Conservation (phyloP, 2,113 vertebrate species). For the Ceyx cyanopectus region DNA sequence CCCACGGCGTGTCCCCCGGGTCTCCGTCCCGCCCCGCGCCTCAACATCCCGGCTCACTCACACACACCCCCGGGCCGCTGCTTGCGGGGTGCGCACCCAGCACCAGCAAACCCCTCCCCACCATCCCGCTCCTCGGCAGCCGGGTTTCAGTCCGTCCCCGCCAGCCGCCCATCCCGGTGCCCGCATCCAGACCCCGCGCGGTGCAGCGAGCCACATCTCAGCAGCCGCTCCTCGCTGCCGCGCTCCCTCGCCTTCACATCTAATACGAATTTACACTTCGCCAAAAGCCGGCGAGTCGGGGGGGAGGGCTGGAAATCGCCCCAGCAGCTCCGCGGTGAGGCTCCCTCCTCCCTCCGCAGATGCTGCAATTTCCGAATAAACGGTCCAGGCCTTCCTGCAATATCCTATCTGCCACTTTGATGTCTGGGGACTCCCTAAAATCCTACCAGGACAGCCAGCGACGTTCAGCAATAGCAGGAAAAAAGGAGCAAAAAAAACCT, state of each 20-base stretch:
- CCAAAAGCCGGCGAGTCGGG: not conserved
- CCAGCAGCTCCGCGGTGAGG: rapidly evolving
- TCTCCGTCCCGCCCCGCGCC: not conserved
- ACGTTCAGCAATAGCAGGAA: not conserved
- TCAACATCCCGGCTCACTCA: not conserved
- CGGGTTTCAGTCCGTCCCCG: no score
- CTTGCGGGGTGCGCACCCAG: not conserved
- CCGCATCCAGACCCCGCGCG: not conserved
- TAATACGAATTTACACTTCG: not conserved
- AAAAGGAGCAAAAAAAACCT: not conserved
- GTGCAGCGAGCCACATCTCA: not conserved
- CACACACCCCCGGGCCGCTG: not conserved
- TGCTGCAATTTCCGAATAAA: not conserved
- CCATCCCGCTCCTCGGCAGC: not conserved
- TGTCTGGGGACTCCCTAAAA: not conserved
- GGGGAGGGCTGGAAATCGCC: rapidly evolving
- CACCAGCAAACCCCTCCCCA: not conserved
- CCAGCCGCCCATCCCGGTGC: not conserved
- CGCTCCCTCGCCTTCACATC: not conserved
- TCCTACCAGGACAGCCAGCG: not conserved
- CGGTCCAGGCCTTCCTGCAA: not conserved
- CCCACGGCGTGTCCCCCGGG: not conserved
- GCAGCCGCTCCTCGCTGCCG: not conserved
- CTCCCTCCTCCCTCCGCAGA: not conserved
- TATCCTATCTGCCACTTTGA: rapidly evolving